Conservation (phyloP, 2,888 invertebrate species). For the Hypercompe scribonia region DNA sequence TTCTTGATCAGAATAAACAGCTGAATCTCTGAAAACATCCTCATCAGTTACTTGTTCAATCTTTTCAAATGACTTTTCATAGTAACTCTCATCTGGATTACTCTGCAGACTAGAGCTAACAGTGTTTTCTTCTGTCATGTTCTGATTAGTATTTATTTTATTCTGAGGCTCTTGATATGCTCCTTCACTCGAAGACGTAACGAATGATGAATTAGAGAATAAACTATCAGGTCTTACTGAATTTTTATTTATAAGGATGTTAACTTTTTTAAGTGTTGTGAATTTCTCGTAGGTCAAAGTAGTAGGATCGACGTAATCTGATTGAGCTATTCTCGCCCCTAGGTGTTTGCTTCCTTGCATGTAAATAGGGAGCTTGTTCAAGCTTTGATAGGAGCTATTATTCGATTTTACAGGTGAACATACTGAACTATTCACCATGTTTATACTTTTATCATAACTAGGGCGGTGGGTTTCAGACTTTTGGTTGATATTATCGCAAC, state of each 20-base stretch:
- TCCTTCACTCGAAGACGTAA: conserved; percentile 86
- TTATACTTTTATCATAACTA: conserved; percentile 73
- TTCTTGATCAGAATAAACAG: conserved; percentile 93
- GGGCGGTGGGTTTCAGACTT: conserved; percentile 64
- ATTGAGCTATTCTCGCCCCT: conserved; percentile 95
- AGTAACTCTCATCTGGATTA: conserved; percentile 89
- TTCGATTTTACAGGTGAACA: conserved; percentile 74
- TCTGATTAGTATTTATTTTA: conserved; percentile 52
- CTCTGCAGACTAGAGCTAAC: conserved; percentile 46
- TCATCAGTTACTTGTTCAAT: conserved; percentile 90
- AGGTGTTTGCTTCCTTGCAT: conserved; percentile 93
- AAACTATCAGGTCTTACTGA: conserved; percentile 83
- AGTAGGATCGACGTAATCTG: conserved; percentile 94
- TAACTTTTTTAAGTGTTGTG: conserved; percentile 83
- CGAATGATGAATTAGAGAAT: conserved; percentile 86
- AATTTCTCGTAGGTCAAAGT: conserved; percentile 86
- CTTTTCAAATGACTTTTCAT: conserved; percentile 91
- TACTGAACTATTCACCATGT: conserved; percentile 68
- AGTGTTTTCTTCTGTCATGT: conserved; percentile 39
- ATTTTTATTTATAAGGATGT: conserved; percentile 88
- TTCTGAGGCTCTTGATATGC: conserved; percentile 68
- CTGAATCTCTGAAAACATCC: conserved; percentile 92
- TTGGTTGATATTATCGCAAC: conserved; percentile 75
- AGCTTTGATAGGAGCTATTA: conserved; percentile 75
- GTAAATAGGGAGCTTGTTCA: conserved; percentile 87